phyloP scores from a whole-genome alignment of 2,113 vertebrate species.

The Phaethornis superciliosus region DNA sequence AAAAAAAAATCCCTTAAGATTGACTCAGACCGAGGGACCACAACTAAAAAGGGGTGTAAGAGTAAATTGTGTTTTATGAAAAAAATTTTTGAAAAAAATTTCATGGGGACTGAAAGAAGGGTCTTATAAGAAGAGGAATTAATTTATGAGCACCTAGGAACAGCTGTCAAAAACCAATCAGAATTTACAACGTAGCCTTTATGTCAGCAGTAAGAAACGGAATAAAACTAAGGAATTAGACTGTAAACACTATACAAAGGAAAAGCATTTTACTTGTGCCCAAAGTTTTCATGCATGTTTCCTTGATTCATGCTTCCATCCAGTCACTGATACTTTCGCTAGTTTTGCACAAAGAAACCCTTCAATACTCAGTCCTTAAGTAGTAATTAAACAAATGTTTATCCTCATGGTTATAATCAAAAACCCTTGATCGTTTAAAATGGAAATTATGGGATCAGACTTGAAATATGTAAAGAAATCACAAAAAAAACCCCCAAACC shows the following conservation, averaged over 20 bases:
- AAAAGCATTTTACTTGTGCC: neutral
- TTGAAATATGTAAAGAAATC: neutral
- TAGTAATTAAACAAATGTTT: neutral
- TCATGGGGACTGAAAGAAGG: neutral
- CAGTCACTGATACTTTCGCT: neutral
- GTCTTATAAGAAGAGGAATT: neutral
- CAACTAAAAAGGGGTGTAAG: slow-evolving; percentile 70
- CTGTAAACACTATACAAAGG: neutral
- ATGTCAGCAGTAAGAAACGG: neutral
- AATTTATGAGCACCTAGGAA: neutral
- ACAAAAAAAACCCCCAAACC: neutral
- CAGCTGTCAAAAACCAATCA: neutral
- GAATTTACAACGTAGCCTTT: neutral
- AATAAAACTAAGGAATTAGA: neutral
- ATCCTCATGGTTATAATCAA: neutral
- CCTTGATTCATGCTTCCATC: neutral
- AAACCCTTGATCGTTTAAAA: neutral
- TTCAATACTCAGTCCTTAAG: neutral
- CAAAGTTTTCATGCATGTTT: neutral
- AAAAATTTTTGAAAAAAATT: neutral
- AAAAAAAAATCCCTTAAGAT: slow-evolving; percentile 76
- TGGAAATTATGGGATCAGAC: neutral
- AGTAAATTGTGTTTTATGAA: neutral
- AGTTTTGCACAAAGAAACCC: neutral
- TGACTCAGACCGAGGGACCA: slow-evolving; percentile 79